Base-by-base conservation (phyloP, 1,140 invertebrate genomes). In the Drosophila sp. region DNA sequence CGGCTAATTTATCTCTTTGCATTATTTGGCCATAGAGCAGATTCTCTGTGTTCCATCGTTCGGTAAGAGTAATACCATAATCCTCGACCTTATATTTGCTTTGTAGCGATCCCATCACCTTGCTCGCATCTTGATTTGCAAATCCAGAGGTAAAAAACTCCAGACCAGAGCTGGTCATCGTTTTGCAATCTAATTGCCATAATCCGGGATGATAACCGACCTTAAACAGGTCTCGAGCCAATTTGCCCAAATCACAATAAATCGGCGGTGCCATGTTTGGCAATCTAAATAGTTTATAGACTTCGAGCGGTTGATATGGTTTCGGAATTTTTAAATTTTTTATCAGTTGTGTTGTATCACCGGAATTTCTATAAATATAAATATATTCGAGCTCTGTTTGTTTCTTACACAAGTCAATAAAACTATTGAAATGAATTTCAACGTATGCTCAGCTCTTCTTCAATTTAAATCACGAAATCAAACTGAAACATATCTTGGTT, bases 71-170 rank as follows among this genome's bases (percentile, higher is more conserved):
- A 1, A 89, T 13, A 3, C 80, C 80, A 0, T 89, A 64, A 7
- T 89, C 83, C 7, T 89, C 84, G 9, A 89, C 71, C 4, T 66
- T 80, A 34, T 78, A 89, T 43, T 78, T 89, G 76, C 84, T 80
- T 32, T 89, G 83, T 18, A 89, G 27, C 0, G 59, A 66, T 7
- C 84, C 83, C 5, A 14, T n/a, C 11, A 89, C 83, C 46, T 89
- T 89, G 59, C 45, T 56, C 16, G 76, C 58, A 56, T 89, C 83
- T 21, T 83, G 76, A 46, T 43, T 78, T 21, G 70, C 70, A 6
- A 67, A 78, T 2, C 83, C 83, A 0, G 73, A 56, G 40, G 79
- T 67, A 7, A 75, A 78, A 14, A 89, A 67, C 59, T 89, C 84
- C 7, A 89, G 74, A 6, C 66, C 73, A 0, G 80, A 66, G 16